Evolutionary conservation across 2,797 vertebrate genomes (phyloP), one percentile per base, ranked within the genome.

Genomic region (Galaxias olidus): DNA sequence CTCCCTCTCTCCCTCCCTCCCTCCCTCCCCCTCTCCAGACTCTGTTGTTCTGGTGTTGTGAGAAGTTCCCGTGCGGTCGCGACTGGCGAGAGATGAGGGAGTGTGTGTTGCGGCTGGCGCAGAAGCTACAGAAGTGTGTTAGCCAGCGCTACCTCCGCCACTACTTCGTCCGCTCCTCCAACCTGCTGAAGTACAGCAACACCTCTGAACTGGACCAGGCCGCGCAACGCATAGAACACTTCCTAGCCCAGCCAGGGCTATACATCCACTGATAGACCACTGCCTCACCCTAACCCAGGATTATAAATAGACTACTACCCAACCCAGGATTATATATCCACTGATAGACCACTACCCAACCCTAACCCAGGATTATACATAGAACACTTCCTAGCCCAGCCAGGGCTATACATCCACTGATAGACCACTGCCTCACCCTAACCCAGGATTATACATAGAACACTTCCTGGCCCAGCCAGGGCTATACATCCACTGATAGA

Each of bases 21-120:
- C 69, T 51, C 51, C 56, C 53, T 63, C 42, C 13, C 12, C 10
- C 13, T 61, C 49, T 40, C 60, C 65, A 95, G 94, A 93, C 82
- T 0, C 85, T 95, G 71, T 87, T 95, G 64, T 92, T 95, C 72
- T 95, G 94, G 94, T 92, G 93, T 8, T 95, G 93, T 49, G 93
- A 95, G 86, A 93, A 93, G 74, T 91, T 93, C 66, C 91, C 94
- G 0, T 83, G 78, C 57, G 69, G 67, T 60, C 92, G 88, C 68
- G 89, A 92, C 70, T 93, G 92, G 91, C 76, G 73, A 80, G 86
- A 84, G 65, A 88, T 94, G 80, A 67, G 66, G 0, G 79, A 72
- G 68, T 87, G 88, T 49, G 88, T 92, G 60, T 78, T 92, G 61
- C 90, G 92, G 10, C 83, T 95, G 77, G 90, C 90, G 57, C 83